Evolutionary conservation across 2,113 vertebrate genomes (phyloP).

Genomic region (Micronycteris hirsuta): DNA sequence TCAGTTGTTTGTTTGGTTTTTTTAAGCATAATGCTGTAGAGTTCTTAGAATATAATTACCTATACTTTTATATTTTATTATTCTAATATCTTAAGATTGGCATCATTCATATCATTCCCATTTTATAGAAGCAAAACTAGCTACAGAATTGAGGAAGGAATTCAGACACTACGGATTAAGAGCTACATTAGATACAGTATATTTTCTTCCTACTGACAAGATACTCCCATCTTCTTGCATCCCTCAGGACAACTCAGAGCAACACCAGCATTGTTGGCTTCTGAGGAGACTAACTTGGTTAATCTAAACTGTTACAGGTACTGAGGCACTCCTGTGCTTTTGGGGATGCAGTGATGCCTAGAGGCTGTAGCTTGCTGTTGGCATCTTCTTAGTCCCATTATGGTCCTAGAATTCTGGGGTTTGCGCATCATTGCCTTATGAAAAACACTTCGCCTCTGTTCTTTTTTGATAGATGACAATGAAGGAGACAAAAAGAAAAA

Average conservation of each 20-base stretch:
- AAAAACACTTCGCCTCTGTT: constrained; percentile 1
- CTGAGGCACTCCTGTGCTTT: not conserved
- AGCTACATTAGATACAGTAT: not conserved
- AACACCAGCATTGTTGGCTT: not conserved
- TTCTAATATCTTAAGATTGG: not conserved
- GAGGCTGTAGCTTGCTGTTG: not conserved
- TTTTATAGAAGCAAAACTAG: not conserved
- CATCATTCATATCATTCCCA: not conserved
- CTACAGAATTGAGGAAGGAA: not conserved
- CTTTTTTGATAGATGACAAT: constrained; percentile 81
- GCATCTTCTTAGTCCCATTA: not conserved
- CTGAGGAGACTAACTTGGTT: not conserved
- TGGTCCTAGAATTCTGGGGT: not conserved
- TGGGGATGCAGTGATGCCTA: not conserved
- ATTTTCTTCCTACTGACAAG: not conserved
- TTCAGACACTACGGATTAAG: not conserved
- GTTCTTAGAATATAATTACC: not conserved
- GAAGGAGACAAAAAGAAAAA: constrained; percentile 96
- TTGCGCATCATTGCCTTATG: not conserved
- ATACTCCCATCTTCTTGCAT: not conserved
- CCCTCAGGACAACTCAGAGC: not conserved
- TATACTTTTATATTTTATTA: not conserved
- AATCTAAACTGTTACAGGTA: not conserved
- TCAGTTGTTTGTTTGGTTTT: not conserved
- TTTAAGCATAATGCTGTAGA: not conserved